Evolutionary conservation across 2,888 invertebrate species (phyloP).

Genomic region (Chouioia cunea): DNA sequence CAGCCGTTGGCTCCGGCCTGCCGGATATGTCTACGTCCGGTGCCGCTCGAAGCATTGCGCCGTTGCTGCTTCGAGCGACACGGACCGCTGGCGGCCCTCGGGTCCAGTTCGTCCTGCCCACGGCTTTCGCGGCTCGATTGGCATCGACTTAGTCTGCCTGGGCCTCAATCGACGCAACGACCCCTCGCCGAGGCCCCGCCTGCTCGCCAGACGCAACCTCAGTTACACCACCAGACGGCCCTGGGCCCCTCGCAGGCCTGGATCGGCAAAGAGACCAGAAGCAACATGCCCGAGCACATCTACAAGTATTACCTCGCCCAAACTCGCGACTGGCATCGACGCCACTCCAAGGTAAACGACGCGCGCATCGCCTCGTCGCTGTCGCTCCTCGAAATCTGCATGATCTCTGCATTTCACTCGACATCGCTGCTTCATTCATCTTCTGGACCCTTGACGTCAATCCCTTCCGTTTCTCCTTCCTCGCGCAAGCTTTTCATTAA

Average conservation of each 20-base stretch:
- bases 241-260: constrained; percentile 65
- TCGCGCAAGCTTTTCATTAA: too few relatives aligned
- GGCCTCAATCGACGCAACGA: constrained; percentile 31
- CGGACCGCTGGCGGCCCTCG: constrained; percentile 21
- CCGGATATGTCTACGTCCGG: constrained; percentile 62
- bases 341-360: constrained; percentile 67
- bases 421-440: too few relatives aligned
- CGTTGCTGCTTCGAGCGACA: constrained; percentile 34
- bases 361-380: too few relatives aligned
- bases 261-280: constrained; percentile 78
- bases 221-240: constrained; percentile 52
- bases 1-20: constrained; percentile 51
- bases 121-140: constrained; percentile 36
- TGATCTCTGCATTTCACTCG: background rate
- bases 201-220: constrained; percentile 53
- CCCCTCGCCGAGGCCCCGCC: constrained; percentile 55
- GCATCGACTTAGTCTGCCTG: constrained; percentile 12
- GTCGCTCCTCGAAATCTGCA: background rate
- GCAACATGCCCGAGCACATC: constrained; percentile 75
- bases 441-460: too few relatives aligned
- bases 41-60: constrained; percentile 50
- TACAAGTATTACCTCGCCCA: constrained; percentile 76
- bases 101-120: constrained; percentile 27
- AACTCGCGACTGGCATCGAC: constrained; percentile 63
- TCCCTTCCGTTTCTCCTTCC: too few relatives aligned